Evolutionary conservation across 2,113 vertebrate species (phyloP), one percentile per base, ranked within the genome.

Genomic region (Corythornis vintsioides): DNA sequence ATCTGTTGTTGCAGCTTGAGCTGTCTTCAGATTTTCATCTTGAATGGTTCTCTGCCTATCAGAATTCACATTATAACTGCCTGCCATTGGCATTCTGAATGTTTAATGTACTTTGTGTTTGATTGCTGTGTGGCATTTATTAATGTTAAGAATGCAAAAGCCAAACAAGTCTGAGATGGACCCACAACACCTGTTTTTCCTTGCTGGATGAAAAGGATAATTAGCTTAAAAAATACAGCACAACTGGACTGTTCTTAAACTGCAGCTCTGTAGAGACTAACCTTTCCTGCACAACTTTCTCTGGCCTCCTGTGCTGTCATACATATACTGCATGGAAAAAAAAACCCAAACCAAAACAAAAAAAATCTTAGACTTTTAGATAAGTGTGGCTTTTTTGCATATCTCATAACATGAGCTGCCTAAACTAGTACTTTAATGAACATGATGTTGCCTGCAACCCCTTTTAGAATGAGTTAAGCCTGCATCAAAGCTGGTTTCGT

Each of bases 41-140:
- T 90, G 71, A 96, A 81, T 87, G 56, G 53, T 86, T 97, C 89
- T 94, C 55, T 96, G 92, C 91, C 96, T 91, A 91, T 94, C 73
- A 91, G 90, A 97, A 93, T 85, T 94, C 87, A 67, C 33, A 10
- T 81, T 95, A 18, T 88, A 92, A 86, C 75, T 95, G 83, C 96
- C 94, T 5, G 69, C 93, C 96, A 82, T 72, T 84, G 81, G 88
- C 93, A 74, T 90, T 82, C 92, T 90, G 95, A 94, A 92, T 97
- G 94, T 93, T 85, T 33, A 35, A 40, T 11, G 19, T 96, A 72
- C 52, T 96, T 97, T 82, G 71, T 94, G 88, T 96, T 97, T 84
- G 88, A 52, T 80, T 96, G 83, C 61, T 7, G 63, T 92, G 67
- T 53, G 95, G 64, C 79, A 55, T 83, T 95, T 94, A 31, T 60